Evolutionary conservation across 53 echinoderm and acorn worm species (phyloP).

Genomic region (Astropecten irregularis): DNA sequence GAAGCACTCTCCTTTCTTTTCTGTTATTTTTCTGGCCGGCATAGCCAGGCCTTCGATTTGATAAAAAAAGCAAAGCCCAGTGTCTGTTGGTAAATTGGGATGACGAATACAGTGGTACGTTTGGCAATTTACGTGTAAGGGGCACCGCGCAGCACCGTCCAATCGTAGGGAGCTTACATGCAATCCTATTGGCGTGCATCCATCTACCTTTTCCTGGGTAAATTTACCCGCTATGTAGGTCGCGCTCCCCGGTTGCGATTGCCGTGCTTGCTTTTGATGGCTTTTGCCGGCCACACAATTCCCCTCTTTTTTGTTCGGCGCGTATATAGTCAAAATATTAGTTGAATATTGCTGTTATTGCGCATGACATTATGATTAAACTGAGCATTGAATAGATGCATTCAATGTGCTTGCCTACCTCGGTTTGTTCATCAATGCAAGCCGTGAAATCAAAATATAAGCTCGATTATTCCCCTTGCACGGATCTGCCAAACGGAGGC

Average conservation of each 20-base stretch:
- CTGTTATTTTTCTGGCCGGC: too few relatives aligned
- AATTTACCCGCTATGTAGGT: not conserved
- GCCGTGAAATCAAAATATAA: slow-evolving; percentile 47
- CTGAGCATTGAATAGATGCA: not conserved
- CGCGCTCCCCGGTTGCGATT: not conserved
- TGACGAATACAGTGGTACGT: slow-evolving; percentile 3
- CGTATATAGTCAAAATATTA: slow-evolving; percentile 44
- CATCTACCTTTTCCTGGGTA: not conserved
- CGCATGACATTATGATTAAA: slow-evolving; percentile 34
- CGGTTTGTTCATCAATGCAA: slow-evolving; percentile 13
- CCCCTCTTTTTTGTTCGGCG: slow-evolving; percentile 17
- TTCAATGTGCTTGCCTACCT: not conserved
- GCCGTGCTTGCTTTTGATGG: slow-evolving; percentile 16
- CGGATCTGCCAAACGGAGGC: slow-evolving; percentile 31
- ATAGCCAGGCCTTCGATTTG: too few relatives aligned
- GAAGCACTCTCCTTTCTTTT: too few relatives aligned
- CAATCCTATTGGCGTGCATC: not conserved
- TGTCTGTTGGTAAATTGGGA: not conserved
- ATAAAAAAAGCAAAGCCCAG: not conserved
- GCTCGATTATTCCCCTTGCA: slow-evolving; percentile 48
- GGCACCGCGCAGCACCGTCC: too few relatives aligned
- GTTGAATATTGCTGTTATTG: slow-evolving; percentile 37
- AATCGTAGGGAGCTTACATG: too few relatives aligned
- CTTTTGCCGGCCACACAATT: not conserved
- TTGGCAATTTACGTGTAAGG: not conserved